Evolutionary conservation across 2,113 vertebrate genomes (phyloP).

Genomic region (Gallinago jamesoni): DNA sequence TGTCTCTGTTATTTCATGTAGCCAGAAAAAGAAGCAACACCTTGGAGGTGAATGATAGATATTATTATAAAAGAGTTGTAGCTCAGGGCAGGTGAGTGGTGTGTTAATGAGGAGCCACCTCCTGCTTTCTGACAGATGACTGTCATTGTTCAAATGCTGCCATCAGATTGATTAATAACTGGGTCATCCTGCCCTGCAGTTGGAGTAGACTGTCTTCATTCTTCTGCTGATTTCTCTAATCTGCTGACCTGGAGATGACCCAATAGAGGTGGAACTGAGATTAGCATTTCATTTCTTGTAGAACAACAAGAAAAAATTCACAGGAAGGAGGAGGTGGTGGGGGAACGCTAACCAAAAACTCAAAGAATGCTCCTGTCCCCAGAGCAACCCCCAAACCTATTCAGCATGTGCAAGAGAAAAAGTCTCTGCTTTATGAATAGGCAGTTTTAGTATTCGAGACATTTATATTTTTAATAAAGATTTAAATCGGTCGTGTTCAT

Average conservation of each 20-base stretch:
- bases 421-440: not conserved
- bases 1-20: constrained; percentile 71
- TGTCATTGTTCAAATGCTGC: constrained; percentile 80
- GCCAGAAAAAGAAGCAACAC: constrained; percentile 72
- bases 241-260: constrained; percentile 80
- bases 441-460: not conserved
- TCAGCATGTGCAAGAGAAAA: not conserved
- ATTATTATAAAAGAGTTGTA: constrained; percentile 83
- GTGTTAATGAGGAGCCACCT: constrained; percentile 85
- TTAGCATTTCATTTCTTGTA: constrained; percentile 75
- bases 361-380: not conserved
- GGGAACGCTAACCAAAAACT: not conserved
- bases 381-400: not conserved
- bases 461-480: constrained; percentile 43
- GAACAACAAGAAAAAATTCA: constrained; percentile 66
- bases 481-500: not conserved
- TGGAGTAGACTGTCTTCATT: constrained; percentile 61
- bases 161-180: constrained; percentile 72
- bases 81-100: constrained; percentile 84
- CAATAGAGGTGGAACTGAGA: constrained; percentile 71
- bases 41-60: constrained; percentile 80
- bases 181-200: constrained; percentile 80
- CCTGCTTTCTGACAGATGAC: constrained; percentile 87
- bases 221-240: constrained; percentile 76
- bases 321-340: not conserved